Conservation (phyloP, 1,140 invertebrate species). For the Ostrea edulis region DNA sequence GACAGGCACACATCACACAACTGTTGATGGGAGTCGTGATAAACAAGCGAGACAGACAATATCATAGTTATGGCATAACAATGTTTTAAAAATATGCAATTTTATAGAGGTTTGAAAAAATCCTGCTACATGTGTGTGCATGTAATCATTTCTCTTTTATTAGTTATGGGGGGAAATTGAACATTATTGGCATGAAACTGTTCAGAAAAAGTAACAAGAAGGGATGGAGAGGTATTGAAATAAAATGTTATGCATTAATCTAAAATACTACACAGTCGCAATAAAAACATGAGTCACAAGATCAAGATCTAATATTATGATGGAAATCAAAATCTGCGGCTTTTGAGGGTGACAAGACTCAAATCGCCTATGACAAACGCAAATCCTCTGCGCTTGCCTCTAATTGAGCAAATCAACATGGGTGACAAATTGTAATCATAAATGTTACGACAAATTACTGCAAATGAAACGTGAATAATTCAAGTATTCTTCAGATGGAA, state of each 20-base stretch:
- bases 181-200: too few species aligned
- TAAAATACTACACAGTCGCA: not conserved
- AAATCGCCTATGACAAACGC: constrained; percentile 14
- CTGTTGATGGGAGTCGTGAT: constrained; percentile 3
- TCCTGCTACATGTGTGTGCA: not conserved
- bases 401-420: constrained; percentile 39
- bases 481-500: constrained; percentile 25
- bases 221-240: too few species aligned
- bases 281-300: constrained; percentile 21
- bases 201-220: too few species aligned
- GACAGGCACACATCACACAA: constrained; percentile 6
- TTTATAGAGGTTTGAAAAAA: not conserved
- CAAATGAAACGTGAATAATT: constrained; percentile 39
- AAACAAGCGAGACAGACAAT: not conserved
- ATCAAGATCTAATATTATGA: not conserved
- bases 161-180: too few species aligned
- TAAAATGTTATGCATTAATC: too few species aligned
- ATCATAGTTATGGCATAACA: not conserved
- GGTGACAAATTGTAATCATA: constrained; percentile 39
- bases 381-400: constrained; percentile 18
- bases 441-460: constrained; percentile 39
- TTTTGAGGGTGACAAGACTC: constrained; percentile 28
- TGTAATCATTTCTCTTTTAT: too few species aligned
- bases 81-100: not conserved
- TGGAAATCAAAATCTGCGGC: constrained; percentile 21